Conservation (phyloP, 2,113 vertebrate genomes). For the Tinamus guttatus region DNA sequence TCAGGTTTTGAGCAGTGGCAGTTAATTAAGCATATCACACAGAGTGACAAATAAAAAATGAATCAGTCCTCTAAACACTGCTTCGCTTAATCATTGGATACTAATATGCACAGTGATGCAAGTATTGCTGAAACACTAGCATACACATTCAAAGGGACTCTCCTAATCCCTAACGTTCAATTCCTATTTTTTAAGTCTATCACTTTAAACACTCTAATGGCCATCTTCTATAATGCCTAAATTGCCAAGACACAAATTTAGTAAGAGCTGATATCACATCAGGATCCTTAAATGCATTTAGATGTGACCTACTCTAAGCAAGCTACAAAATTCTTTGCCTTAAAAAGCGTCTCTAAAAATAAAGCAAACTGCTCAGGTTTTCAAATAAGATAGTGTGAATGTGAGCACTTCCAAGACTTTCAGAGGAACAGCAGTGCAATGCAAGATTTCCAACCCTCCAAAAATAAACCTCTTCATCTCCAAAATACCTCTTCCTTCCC, state of each 20-base stretch:
- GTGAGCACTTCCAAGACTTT: not conserved
- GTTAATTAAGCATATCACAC: not conserved
- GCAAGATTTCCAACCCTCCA: not conserved
- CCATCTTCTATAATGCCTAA: not conserved
- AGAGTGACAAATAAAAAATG: not conserved
- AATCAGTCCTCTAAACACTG: not conserved
- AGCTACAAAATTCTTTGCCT: constrained; percentile 15
- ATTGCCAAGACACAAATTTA: constrained; percentile 9
- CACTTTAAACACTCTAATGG: not conserved
- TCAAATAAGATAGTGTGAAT: not conserved
- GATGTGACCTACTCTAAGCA: not conserved
- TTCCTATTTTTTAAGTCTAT: not conserved
- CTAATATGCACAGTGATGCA: not conserved
- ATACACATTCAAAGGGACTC: not conserved
- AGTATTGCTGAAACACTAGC: not conserved
- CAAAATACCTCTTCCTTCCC: not conserved
- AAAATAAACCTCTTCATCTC: not conserved
- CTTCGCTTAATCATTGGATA: not conserved
- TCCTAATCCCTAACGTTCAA: not conserved
- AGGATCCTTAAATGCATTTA: not conserved
- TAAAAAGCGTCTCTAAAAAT: constrained; percentile 56
- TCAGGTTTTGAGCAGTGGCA: not conserved
- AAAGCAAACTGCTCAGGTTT: constrained; percentile 30
- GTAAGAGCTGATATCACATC: not conserved
- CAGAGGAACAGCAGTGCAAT: not conserved